phyloP scores from a whole-genome alignment of 2,888 invertebrate species.

The Drosophila tripunctata region DNA sequence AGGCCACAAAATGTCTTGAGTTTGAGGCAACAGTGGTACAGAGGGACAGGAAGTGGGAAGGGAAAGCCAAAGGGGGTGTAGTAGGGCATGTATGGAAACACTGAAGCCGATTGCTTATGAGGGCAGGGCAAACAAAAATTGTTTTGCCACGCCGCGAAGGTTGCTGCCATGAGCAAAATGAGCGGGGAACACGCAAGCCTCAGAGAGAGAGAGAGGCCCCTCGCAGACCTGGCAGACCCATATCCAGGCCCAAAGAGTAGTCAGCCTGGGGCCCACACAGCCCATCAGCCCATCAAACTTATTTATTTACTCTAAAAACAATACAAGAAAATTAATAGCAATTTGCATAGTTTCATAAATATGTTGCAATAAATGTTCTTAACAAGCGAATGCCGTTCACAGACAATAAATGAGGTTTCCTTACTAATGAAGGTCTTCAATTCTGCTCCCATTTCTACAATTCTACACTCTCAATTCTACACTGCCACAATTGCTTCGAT shows the following conservation, averaged over 20 bases:
- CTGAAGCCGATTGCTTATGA: constrained; percentile 62
- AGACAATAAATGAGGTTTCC: constrained; percentile 32
- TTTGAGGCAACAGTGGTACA: not conserved
- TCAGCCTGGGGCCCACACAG: constrained; percentile 28
- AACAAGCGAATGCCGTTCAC: constrained; percentile 35
- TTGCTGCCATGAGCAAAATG: constrained; percentile 62
- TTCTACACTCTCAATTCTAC: not conserved
- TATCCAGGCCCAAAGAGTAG: not conserved
- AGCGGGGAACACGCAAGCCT: constrained; percentile 64
- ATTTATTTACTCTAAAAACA: constrained; percentile 79
- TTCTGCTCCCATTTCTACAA: not conserved
- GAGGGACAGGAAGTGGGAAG: not conserved
- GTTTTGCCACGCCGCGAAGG: constrained; percentile 74
- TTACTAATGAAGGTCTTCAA: constrained; percentile 3
- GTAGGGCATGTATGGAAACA: constrained; percentile 30
- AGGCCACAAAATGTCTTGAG: constrained; percentile 50
- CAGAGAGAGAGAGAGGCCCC: too few species aligned
- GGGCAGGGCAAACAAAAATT: constrained; percentile 67
- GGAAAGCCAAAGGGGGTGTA: not conserved
- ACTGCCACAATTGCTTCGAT: too few species aligned
- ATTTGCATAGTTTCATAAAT: constrained; percentile 75
- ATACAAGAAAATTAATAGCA: constrained; percentile 78
- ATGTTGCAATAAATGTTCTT: constrained; percentile 66
- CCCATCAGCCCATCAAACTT: constrained; percentile 73
- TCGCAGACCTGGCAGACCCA: not conserved